Conservation (phyloP, 2,888 invertebrate genomes). For the Mimumesa dahlbomi region DNA sequence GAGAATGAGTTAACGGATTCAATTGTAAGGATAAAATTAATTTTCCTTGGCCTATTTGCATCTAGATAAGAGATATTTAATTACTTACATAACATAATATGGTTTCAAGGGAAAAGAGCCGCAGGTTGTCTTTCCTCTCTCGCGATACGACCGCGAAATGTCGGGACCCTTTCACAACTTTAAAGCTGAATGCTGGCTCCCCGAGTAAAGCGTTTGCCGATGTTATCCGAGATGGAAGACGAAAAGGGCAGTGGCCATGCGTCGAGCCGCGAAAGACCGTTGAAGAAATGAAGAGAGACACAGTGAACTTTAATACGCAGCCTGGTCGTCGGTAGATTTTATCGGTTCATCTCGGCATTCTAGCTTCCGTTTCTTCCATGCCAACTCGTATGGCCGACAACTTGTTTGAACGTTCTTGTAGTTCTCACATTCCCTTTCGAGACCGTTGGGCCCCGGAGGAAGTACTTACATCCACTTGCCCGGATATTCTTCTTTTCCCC, state of each 20-base stretch:
- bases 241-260: slow-evolving; percentile 35
- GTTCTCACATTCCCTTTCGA: slow-evolving; percentile 43
- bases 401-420: slow-evolving; percentile 55
- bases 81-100: slow-evolving; percentile 38
- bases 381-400: slow-evolving; percentile 41
- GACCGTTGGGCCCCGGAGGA: slow-evolving; percentile 47
- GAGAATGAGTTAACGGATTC: slow-evolving; percentile 13
- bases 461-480: slow-evolving; percentile 51
- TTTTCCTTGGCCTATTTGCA: slow-evolving; percentile 26
- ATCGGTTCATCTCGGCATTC: slow-evolving; percentile 73
- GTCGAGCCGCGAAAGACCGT: slow-evolving; percentile 11
- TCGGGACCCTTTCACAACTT: slow-evolving; percentile 21
- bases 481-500: slow-evolving; percentile 54
- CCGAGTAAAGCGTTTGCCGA: slow-evolving; percentile 50
- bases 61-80: slow-evolving; percentile 37
- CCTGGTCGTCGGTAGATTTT: slow-evolving; percentile 71
- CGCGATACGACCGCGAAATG: slow-evolving; percentile 23
- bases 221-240: slow-evolving; percentile 54
- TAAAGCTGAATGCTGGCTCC: slow-evolving; percentile 40
- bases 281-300: slow-evolving; percentile 52
- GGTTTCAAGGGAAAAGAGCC: not conserved
- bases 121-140: not conserved
- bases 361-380: slow-evolving; percentile 61
- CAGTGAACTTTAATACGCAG: slow-evolving; percentile 76
- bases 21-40: slow-evolving; percentile 12